Base-by-base conservation (phyloP, 2,888 invertebrate genomes). In the Eledone cirrhosa region DNA sequence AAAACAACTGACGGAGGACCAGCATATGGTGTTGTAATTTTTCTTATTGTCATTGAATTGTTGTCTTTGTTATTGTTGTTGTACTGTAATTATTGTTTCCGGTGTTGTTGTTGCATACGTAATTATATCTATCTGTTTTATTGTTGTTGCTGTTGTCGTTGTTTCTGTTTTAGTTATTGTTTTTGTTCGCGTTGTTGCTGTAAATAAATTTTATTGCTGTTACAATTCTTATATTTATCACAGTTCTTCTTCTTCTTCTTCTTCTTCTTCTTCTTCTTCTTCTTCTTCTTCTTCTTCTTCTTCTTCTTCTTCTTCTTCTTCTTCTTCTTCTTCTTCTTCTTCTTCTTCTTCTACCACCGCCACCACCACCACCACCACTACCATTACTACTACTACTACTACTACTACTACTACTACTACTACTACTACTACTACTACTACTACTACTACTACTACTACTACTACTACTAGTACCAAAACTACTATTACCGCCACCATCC, bases 241-340 rank as follows among this genome's bases (percentile, higher is more conserved):
- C 59, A 63, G 0, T 65, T 24, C 65, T 65, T 24, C 24, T 65
- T 24, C 65, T 65, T 65, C 65, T 24, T 65, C 65, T 65, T 65
- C 24, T 65, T 65, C 65, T 65, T 65, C 24, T 65, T 24, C 65
- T 65, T 65, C 65, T 65, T 65, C 65, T n/a, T 24, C 8, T 65
- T 65, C 65, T 65, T 65, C 24, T 65, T 65, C 24, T 65, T 24
- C 24, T 65, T 65, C 19, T 63, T 2, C 63, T 63, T 63, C 1
- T 63, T 63, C 1, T 63, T 63, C 63, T 63, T 63, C 1, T 63
- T 63, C 63, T 63, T 7, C 63, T 13, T 13, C 16, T 0, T 0
- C 16, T 63, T 2, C n/a, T 63, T 16, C 16, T 19, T 16, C n/a
- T 63, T 1, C 16, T 19, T 22, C 2, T 63, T 16, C 8, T 2